Evolutionary conservation across 2,113 vertebrate species (phyloP).

Genomic region (Aplodontia rufa): DNA sequence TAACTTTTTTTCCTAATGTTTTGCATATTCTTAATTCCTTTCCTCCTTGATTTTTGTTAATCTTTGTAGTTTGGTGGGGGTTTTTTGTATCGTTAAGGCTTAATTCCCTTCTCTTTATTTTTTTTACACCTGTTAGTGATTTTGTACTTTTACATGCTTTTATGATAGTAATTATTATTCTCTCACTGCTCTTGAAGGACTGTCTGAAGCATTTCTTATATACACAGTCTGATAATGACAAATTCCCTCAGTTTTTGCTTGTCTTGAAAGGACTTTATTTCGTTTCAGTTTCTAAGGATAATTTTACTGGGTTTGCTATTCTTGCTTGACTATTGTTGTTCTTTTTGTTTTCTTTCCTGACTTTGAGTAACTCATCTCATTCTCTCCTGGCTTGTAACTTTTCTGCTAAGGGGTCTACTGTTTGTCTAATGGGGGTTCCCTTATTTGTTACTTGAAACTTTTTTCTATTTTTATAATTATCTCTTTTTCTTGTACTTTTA

Average conservation of each 20-base stretch:
- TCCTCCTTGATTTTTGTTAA: not conserved
- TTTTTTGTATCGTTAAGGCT: not conserved
- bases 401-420: not conserved
- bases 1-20: not conserved
- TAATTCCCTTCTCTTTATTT: not conserved
- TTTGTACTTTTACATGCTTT: not conserved
- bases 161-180: not conserved
- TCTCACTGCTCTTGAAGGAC: not conserved
- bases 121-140: not conserved
- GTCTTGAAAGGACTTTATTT: not conserved
- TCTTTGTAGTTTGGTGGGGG: not conserved
- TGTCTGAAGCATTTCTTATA: not conserved
- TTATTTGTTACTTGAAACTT: not conserved
- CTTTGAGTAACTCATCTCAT: not conserved
- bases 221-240: too few relatives aligned
- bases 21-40: not conserved
- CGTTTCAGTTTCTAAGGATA: not conserved
- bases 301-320: not conserved
- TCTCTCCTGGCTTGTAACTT: not conserved
- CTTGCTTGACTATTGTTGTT: not conserved
- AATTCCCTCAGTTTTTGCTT: not conserved
- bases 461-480: not conserved
- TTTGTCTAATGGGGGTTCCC: not conserved
- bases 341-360: not conserved
- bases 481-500: not conserved